Percentiles rank a stretch among this genome's conserved stretches.
These are phyloP conservation scores for Microcaecilia unicolor DNA, from an alignment of 2,797 vertebrate species.

Conservation along the genomic window DNA sequence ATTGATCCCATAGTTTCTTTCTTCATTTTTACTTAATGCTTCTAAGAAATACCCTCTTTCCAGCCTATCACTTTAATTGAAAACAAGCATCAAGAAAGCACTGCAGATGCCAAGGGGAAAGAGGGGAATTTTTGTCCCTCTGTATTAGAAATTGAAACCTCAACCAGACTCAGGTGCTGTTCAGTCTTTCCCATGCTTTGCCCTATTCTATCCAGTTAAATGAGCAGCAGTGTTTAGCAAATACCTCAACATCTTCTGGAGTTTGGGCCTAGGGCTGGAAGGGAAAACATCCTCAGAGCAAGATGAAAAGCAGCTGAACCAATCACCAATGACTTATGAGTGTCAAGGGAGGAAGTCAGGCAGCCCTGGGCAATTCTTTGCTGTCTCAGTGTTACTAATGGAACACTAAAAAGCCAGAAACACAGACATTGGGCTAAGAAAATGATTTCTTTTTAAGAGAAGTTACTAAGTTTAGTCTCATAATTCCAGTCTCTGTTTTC, in stretches of 20 bases:
- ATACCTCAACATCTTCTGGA: too few species aligned
- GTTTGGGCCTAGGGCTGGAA: constrained; percentile 18
- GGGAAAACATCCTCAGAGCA: constrained; percentile 26
- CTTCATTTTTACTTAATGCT: too few species aligned
- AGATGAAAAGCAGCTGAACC: constrained; percentile 49
- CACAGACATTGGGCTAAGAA: constrained; percentile 20
- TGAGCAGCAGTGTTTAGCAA: too few species aligned
- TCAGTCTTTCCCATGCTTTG: constrained; percentile 7
- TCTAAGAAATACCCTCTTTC: too few species aligned
- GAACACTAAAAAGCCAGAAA: too few species aligned
- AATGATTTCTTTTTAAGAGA: neutral
- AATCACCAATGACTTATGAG: constrained; percentile 51
- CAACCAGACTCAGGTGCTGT: neutral
- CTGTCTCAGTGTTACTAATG: constrained; percentile 43
- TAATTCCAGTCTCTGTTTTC: neutral
- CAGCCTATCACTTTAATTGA: too few species aligned
- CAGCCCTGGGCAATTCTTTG: constrained; percentile 43
- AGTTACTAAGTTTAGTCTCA: neutral
- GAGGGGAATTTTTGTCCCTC: too few species aligned
- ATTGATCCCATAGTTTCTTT: too few species aligned
- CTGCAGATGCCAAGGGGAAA: too few species aligned
- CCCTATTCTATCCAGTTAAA: constrained; percentile 1
- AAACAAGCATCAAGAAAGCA: too few species aligned
- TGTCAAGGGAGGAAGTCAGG: constrained; percentile 52
- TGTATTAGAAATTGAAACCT: neutral